Evolutionary conservation across 2,113 vertebrate genomes (phyloP).

Genomic region (Panthera leo): DNA sequence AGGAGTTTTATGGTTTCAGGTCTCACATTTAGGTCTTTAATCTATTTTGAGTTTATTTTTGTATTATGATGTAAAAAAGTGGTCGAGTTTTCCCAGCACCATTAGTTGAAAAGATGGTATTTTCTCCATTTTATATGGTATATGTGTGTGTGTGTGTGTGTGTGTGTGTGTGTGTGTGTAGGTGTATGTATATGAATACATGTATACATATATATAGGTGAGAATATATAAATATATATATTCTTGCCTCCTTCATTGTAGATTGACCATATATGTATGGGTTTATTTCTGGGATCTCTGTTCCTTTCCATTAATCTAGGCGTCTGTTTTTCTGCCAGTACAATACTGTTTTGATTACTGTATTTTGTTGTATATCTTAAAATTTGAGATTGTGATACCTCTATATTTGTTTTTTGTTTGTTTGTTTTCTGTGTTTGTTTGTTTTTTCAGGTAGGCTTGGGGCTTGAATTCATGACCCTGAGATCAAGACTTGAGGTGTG

Average conservation of each 20-base stretch:
- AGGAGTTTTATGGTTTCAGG: not conserved
- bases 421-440: too few relatives aligned
- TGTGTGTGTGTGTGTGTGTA: too few relatives aligned
- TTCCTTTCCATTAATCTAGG: not conserved
- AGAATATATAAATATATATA: not conserved
- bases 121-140: not conserved
- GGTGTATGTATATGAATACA: too few relatives aligned
- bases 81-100: not conserved
- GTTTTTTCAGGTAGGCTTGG: too few relatives aligned
- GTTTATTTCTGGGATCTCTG: not conserved
- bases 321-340: not conserved
- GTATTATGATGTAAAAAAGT: not conserved
- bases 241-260: not conserved
- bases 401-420: not conserved
- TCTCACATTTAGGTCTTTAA: not conserved
- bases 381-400: not conserved
- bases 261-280: not conserved
- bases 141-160: too few relatives aligned
- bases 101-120: not conserved
- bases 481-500: too few relatives aligned
- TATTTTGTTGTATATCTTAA: not conserved
- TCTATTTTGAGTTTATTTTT: not conserved
- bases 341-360: not conserved
- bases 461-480: too few relatives aligned
- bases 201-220: too few relatives aligned